phyloP scores from a whole-genome alignment of 2,888 invertebrate species.

The Portevinia maculata region DNA sequence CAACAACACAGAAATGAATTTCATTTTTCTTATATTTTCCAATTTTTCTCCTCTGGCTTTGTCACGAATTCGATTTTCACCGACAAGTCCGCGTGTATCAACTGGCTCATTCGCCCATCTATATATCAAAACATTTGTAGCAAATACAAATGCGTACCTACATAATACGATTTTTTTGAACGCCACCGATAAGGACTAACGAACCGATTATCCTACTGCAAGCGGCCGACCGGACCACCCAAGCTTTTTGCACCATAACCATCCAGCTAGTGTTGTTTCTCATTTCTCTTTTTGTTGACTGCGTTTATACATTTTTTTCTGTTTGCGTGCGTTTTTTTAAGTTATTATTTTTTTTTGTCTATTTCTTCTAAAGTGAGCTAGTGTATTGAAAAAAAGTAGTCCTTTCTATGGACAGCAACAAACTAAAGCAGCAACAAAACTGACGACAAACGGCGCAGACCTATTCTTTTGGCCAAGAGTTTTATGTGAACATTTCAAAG shows the following conservation, averaged over 20 bases:
- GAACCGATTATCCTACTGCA: conserved; percentile 42
- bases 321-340: conserved; percentile 28
- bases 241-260: conserved; percentile 55
- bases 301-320: conserved; percentile 28
- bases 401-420: conserved; percentile 13
- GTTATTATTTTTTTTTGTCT: background rate
- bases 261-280: conserved; percentile 28
- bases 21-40: conserved; percentile 30
- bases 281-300: conserved; percentile 38
- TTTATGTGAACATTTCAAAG: conserved; percentile 37
- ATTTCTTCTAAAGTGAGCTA: conserved; percentile 41
- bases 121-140: conserved; percentile 42
- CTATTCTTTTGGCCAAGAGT: conserved; percentile 23
- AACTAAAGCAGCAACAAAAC: conserved; percentile 29
- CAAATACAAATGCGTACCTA: conserved; percentile 43
- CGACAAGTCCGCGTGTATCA: conserved; percentile 20
- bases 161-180: conserved; percentile 32
- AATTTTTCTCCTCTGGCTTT: conserved; percentile 26
- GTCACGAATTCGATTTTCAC: conserved; percentile 34
- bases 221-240: conserved; percentile 1
- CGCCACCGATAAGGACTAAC: conserved; percentile 27
- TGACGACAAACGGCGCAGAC: conserved; percentile 14
- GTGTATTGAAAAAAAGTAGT: conserved; percentile 22
- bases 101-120: conserved; percentile 33
- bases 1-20: conserved; percentile 14